These are phyloP conservation scores for Denticeps clupeoides DNA, from an alignment of 2,797 vertebrate species.

Conservation along the genomic window DNA sequence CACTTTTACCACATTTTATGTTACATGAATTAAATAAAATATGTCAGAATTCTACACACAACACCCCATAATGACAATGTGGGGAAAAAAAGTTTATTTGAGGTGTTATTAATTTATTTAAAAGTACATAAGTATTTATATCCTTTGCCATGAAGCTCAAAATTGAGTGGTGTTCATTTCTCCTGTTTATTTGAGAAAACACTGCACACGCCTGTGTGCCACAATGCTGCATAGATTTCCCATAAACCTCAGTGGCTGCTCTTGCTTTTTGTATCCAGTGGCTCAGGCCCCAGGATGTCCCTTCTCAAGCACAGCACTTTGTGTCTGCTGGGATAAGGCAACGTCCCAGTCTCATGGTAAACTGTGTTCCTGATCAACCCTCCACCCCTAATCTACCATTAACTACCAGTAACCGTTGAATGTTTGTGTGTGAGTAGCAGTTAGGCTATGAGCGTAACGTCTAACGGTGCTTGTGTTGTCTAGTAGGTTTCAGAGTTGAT, in stretches of 20 bases:
- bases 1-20: too few relatives aligned
- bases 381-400: constrained; percentile 26
- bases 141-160: too few relatives aligned
- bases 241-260: not conserved
- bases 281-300: constrained; percentile 52
- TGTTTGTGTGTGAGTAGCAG: constrained; percentile 26
- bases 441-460: constrained; percentile 34
- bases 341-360: constrained; percentile 56
- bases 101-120: too few relatives aligned
- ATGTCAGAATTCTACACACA: too few relatives aligned
- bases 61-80: too few relatives aligned
- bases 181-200: too few relatives aligned
- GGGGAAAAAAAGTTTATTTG: too few relatives aligned
- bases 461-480: constrained; percentile 39
- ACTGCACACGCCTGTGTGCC: too few relatives aligned
- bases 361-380: constrained; percentile 33
- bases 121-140: too few relatives aligned
- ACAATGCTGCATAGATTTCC: too few relatives aligned
- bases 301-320: constrained; percentile 58
- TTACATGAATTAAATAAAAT: too few relatives aligned
- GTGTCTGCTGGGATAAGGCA: constrained; percentile 52
- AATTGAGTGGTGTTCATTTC: too few relatives aligned
- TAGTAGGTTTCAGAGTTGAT: constrained; percentile 29
- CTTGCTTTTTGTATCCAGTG: constrained; percentile 41
- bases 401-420: constrained; percentile 50